A percentile compares a stretch with the other conserved stretches of the same genome.
phyloP scores from a whole-genome alignment of 1,140 invertebrate genomes.

The Anthonomus grandis region DNA sequence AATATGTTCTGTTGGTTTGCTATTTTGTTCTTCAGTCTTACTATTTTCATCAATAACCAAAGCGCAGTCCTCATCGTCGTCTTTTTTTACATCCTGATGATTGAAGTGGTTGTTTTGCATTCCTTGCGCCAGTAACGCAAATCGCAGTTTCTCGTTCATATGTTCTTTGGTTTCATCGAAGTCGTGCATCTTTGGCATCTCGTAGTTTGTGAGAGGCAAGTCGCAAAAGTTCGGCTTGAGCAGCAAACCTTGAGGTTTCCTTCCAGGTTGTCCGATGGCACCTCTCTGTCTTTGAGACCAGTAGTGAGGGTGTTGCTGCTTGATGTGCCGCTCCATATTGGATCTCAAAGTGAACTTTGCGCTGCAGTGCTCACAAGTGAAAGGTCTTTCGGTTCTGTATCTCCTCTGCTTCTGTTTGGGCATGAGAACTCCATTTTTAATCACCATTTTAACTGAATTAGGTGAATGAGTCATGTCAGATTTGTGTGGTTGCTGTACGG shows the following conservation, averaged over 20 bases:
- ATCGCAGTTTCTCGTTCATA: conserved; percentile 69
- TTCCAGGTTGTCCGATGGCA: conserved; percentile 51
- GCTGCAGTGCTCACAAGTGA: conserved; percentile 83
- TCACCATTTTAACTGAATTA: conserved; percentile 81
- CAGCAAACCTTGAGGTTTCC: conserved; percentile 44
- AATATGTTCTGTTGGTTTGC: conserved; percentile 14
- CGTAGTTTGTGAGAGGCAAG: conserved; percentile 40
- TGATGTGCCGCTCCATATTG: conserved; percentile 92
- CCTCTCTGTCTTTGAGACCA: conserved; percentile 74
- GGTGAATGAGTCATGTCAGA: conserved; percentile 47
- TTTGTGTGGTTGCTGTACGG: conserved; percentile 23
- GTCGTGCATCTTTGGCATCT: conserved; percentile 33
- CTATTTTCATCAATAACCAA: conserved; percentile 67
- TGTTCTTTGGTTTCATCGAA: conserved; percentile 44
- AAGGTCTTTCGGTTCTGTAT: conserved; percentile 87
- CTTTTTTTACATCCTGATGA: conserved; percentile 43
- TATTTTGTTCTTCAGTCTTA: conserved; percentile 30
- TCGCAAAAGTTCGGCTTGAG: conserved; percentile 38
- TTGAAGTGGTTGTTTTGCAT: conserved; percentile 51
- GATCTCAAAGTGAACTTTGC: conserved; percentile 85
- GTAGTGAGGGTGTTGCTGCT: conserved; percentile 86
- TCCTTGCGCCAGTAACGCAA: conserved; percentile 73
- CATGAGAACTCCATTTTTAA: conserved; percentile 84
- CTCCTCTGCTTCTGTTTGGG: conserved; percentile 87
- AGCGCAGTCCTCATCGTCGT: conserved; percentile 61